Base-by-base conservation (phyloP, 2,113 vertebrate genomes). In the Cebidichthys violaceus region DNA sequence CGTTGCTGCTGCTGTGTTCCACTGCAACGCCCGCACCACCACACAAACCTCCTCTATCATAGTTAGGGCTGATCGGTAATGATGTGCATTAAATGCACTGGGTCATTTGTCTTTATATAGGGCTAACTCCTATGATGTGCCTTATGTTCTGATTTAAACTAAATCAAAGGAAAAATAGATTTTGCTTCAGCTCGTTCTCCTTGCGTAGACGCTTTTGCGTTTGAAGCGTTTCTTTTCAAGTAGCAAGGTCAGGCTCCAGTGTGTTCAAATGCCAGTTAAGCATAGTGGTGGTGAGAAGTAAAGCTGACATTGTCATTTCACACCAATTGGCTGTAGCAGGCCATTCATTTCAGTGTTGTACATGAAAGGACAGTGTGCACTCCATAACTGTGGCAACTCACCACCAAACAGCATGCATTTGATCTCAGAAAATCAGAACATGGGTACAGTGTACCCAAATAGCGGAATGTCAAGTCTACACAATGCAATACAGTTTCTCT, bases 91-190 rank as follows among this genome's bases (percentile, higher is more conserved):
- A 57, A 76, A 81, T 57, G n/a, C 29, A 78, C 27, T 4, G 17
- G 57, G 70, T 75, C 84, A 70, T 89, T 85, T 81, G 81, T 86
- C 83, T 84, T 84, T 43, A 78, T 81, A 70, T 17, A 71, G 55
- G 13, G 41, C 50, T 47, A 64, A 60, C 78, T 80, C 20, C 61
- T 47, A 7, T 17, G 13, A 64, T 41, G 7, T 50, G 67, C 9
- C 54, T 62, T 71, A 41, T 73, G 45, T 41, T 70, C 67, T 70
- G 67, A 79, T 73, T 74, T 52, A 52, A 47, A 50, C 29, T 24
- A 61, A 75, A 73, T 60, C 65, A 54, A 18, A 77, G 70, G 22
- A 67, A 77, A 86, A 82, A 55, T 2, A 64, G 15, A 55, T 41
- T 75, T 69, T 64, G 45, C 11, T 52, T 10, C 24, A 11, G 9